These are phyloP conservation scores for Bryconaethiops microstoma DNA, from an alignment of 2,797 vertebrate species.

Conservation along the genomic window DNA sequence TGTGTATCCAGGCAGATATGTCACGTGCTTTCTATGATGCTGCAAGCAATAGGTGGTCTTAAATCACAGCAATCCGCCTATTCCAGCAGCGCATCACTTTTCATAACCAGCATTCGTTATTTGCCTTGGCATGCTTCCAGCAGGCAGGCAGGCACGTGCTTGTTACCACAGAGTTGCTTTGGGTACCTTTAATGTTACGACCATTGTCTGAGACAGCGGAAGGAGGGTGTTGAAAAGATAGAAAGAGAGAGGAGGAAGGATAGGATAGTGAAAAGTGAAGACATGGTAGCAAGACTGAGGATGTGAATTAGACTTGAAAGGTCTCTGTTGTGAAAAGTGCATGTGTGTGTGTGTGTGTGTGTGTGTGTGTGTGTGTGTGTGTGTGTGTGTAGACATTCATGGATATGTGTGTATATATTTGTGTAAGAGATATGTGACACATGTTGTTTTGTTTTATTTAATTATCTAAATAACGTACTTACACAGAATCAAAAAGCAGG, in stretches of 20 bases:
- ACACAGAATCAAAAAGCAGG: no score
- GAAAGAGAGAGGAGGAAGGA: constrained; percentile 60
- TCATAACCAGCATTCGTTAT: constrained; percentile 30
- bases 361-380: constrained; percentile 2
- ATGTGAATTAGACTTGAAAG: background rate
- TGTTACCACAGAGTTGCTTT: constrained; percentile 22
- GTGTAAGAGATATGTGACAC: background rate
- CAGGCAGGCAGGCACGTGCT: constrained; percentile 38
- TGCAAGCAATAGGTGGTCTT: constrained; percentile 11
- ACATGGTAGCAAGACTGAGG: constrained; percentile 8
- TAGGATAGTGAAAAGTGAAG: constrained; percentile 48
- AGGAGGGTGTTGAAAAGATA: constrained; percentile 55
- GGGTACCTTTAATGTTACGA: constrained; percentile 95
- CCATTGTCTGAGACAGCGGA: constrained; percentile 90
- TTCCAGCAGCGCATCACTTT: constrained; percentile 31
- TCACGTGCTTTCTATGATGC: constrained; percentile 29
- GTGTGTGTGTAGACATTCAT: background rate
- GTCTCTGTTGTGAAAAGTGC: background rate
- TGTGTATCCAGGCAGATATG: background rate
- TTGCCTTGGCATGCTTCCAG: constrained; percentile 53
- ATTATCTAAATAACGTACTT: no score
- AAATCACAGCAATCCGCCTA: constrained; percentile 16
- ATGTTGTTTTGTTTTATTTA: background rate
- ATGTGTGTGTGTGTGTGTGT: background rate
- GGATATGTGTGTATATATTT: background rate